phyloP scores from a whole-genome alignment of 2,113 vertebrate species.

The Microtus montanus region DNA sequence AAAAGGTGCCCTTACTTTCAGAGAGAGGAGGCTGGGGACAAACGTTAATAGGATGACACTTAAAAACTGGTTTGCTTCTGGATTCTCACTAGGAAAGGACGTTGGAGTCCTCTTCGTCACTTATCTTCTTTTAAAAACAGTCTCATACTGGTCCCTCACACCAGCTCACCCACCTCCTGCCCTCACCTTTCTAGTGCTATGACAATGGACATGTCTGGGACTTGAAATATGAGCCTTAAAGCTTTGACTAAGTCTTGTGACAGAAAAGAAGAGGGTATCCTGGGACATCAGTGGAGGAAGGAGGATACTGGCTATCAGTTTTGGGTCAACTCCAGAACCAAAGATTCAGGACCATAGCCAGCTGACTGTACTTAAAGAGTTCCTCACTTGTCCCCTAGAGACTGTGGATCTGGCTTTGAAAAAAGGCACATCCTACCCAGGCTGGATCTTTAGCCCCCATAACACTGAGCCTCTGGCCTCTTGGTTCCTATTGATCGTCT shows the following conservation, averaged over 20 bases:
- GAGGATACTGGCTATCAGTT: background rate
- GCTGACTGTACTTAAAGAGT: background rate
- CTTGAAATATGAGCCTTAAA: background rate
- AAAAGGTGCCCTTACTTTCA: background rate
- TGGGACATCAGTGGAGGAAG: background rate
- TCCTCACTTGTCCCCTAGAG: background rate
- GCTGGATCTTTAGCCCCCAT: background rate
- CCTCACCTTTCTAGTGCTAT: background rate
- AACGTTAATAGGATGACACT: background rate
- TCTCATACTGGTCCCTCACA: accelerated
- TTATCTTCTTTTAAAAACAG: background rate
- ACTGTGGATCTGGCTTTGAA: background rate
- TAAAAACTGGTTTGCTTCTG: background rate
- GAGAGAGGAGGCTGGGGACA: background rate
- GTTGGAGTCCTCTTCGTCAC: background rate
- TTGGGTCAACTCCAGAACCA: background rate
- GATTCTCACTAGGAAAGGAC: background rate
- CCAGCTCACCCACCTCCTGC: background rate
- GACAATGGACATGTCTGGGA: no score
- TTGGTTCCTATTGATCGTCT: background rate
- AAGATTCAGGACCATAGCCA: background rate
- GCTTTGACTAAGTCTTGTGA: background rate
- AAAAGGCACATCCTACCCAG: background rate
- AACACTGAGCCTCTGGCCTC: background rate
- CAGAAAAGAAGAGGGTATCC: background rate